Percentiles rank a stretch among this genome's conserved stretches.
Conservation (phyloP, 2,888 invertebrate genomes). For the Acleris cristana region DNA sequence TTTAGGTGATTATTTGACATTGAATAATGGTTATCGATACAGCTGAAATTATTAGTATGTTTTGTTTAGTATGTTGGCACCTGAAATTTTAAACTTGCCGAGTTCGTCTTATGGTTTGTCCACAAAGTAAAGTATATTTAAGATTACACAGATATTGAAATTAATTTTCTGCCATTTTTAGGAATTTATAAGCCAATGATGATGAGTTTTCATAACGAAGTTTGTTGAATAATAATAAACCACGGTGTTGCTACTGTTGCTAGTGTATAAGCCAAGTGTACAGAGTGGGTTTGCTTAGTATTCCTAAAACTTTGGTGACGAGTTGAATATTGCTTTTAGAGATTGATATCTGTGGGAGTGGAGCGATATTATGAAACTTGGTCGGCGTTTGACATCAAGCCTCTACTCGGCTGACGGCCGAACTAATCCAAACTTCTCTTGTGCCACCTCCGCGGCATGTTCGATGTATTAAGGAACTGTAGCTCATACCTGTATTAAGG, state of each 20-base stretch:
- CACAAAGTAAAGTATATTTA: too few species aligned
- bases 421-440: slow-evolving; percentile 66
- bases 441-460: slow-evolving; percentile 37
- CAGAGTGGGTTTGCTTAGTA: slow-evolving; percentile 14
- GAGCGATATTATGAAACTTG: slow-evolving; percentile 47
- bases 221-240: too few species aligned
- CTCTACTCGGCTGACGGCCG: slow-evolving; percentile 45
- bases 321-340: slow-evolving; percentile 30
- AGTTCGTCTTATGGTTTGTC: too few species aligned
- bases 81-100: too few species aligned
- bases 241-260: not conserved
- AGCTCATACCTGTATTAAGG: not conserved
- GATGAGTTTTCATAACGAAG: too few species aligned
- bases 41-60: too few species aligned
- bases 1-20: too few species aligned
- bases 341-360: slow-evolving; percentile 32
- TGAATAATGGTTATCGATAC: too few species aligned
- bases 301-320: slow-evolving; percentile 28
- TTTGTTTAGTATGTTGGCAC: too few species aligned
- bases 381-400: slow-evolving; percentile 39
- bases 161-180: too few species aligned
- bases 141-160: too few species aligned
- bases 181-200: too few species aligned
- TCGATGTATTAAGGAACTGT: not conserved
- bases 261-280: not conserved